phyloP scores from a whole-genome alignment of 2,113 vertebrate genomes.

The Toxotes jaculatrix region DNA sequence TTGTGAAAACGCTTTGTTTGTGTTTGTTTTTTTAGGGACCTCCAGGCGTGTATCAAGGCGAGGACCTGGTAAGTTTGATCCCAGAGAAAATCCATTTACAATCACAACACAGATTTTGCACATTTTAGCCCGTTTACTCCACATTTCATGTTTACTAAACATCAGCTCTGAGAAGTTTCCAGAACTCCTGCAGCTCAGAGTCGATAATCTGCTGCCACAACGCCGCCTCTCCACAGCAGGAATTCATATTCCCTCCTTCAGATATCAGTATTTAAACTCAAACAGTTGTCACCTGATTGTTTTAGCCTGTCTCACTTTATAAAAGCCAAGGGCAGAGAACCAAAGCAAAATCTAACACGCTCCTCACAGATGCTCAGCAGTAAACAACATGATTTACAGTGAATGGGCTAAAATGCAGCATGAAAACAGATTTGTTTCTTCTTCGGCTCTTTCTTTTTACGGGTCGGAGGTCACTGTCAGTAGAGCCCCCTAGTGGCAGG shows the following conservation, averaged over 20 bases:
- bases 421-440: background rate
- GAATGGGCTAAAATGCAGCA: background rate
- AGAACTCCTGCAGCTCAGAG: too few species aligned
- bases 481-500: constrained; percentile 51
- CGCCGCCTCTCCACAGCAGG: too few species aligned
- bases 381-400: background rate
- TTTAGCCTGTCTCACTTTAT: background rate
- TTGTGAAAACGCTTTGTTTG: background rate
- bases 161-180: background rate
- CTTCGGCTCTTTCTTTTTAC: background rate
- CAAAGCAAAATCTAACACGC: too few species aligned
- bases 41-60: constrained; percentile 81
- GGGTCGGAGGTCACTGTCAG: constrained; percentile 15
- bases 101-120: background rate
- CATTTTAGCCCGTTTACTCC: background rate
- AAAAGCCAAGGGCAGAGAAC: too few species aligned
- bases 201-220: too few species aligned
- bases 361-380: background rate
- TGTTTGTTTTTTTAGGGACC: constrained; percentile 71
- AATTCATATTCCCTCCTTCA: too few species aligned
- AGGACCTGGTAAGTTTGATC: constrained; percentile 82
- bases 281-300: too few species aligned
- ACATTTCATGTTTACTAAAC: background rate
- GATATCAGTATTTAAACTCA: too few species aligned
- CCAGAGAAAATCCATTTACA: background rate